Conservation (phyloP, 1,140 invertebrate genomes). For the Brachionus plicatilis region DNA sequence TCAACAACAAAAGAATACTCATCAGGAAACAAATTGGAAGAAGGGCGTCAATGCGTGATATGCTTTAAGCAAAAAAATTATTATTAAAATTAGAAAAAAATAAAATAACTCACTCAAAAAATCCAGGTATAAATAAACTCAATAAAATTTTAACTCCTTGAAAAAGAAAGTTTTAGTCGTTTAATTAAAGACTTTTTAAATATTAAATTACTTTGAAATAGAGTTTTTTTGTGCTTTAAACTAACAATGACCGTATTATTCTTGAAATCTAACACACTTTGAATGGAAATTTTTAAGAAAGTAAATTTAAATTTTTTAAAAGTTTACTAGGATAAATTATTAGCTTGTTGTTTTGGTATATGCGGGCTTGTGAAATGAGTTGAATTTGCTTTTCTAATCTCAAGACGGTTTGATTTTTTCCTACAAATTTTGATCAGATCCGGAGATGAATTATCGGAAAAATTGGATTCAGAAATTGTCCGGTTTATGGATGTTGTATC, state of each 20-base stretch:
- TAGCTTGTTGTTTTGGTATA: neutral
- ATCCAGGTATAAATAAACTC: slow-evolving; percentile 27
- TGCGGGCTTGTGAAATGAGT: neutral
- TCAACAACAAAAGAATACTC: slow-evolving; percentile 31
- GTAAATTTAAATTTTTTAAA: neutral
- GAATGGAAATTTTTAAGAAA: neutral
- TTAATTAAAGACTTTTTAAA: neutral
- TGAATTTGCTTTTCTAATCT: neutral
- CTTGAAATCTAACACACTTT: neutral
- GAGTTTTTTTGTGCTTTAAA: slow-evolving; percentile 18
- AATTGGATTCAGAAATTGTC: slow-evolving; percentile 3
- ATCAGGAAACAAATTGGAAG: slow-evolving; percentile 39
- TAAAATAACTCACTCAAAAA: slow-evolving; percentile 25
- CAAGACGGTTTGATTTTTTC: neutral
- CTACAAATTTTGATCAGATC: neutral
- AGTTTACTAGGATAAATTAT: neutral
- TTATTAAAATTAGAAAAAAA: neutral
- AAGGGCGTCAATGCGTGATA: slow-evolving; percentile 29
- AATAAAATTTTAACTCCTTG: slow-evolving; percentile 15
- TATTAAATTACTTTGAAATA: neutral
- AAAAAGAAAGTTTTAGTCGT: neutral
- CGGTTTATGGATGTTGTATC: slow-evolving; percentile 7
- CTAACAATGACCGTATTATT: slow-evolving; percentile 19
- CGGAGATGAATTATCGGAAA: neutral
- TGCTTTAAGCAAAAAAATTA: slow-evolving; percentile 8